Base-by-base conservation (phyloP, 1,140 invertebrate species). In the Drosophila eugracilis region DNA sequence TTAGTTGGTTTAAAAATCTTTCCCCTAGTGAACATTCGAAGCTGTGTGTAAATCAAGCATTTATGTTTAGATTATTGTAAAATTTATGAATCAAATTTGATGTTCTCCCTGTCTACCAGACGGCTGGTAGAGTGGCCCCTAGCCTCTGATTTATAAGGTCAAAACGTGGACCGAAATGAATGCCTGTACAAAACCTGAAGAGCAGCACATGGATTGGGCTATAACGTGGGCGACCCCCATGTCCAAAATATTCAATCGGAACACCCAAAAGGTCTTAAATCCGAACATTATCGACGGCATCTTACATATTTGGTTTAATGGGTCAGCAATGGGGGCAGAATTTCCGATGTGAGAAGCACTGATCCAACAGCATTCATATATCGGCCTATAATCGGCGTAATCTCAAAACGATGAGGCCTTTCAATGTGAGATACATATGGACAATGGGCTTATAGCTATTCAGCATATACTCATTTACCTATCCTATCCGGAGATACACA, bases 1-100 rank as follows among this genome's bases (percentile, higher is more conserved):
- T 84, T 54, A 74, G 44, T 52, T 21, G 41, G 30, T 88, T 74
- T 79, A 69, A 42, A 34, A 48, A 39, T 78, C 47, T 44, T 58
- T 53, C 41, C 22, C 50, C 10, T 22, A 15, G 6, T 17, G 26
- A 5, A 34, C 49, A 47, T 73, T 45, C 28, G 47, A 26, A 19
- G 22, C 62, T 59, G 86, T 86, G 81, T 83, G 63, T 81, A 86
- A 86, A 88, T 85, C 81, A 86, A 78, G 81, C 63, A 67, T 86
- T 66, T 86, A 86, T 86, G 76, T 67, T 75, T 65, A 55, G 65
- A 55, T 60, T 63, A 63, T 54, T 53, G 14, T 42, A 58, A 65
- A 83, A 15, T 85, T 79, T 84, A 85, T 85, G 62, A 58, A 85
- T 75, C 48, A 67, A 42, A 59, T 79, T 76, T 63, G 78, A 60